phyloP scores from a whole-genome alignment of 2,888 invertebrate species.

The Callyntrura sp. region DNA sequence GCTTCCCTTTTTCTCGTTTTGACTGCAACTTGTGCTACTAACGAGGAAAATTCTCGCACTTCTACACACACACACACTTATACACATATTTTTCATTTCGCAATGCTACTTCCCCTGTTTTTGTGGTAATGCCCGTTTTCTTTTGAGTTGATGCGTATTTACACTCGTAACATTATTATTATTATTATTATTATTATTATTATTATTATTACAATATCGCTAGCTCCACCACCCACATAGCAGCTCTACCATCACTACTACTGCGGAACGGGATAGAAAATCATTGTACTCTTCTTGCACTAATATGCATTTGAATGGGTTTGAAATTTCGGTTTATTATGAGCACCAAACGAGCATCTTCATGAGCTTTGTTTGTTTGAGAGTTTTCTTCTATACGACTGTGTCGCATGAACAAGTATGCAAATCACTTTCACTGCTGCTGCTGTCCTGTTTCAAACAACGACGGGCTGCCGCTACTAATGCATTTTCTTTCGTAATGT shows the following conservation, averaged over 20 bases:
- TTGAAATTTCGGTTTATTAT: not conserved
- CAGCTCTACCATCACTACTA: not conserved
- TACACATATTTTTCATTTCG: conserved; percentile 18
- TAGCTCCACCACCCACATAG: not conserved
- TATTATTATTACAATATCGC: not conserved
- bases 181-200: not conserved
- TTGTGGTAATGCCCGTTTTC: conserved; percentile 26
- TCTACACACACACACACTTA: not conserved
- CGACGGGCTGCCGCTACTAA: not conserved
- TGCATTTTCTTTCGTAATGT: conserved; percentile 10
- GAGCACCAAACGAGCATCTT: not conserved
- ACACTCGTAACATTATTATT: not conserved
- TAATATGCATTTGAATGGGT: conserved; percentile 76
- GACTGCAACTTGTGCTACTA: conserved; percentile 40
- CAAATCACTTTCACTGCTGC: conserved; percentile 42
- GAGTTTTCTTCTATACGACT: not conserved
- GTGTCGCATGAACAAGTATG: not conserved
- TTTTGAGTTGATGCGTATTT: not conserved
- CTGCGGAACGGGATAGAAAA: conserved; percentile 10
- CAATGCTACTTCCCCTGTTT: not conserved
- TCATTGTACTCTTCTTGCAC: conserved; percentile 60
- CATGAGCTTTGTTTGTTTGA: not conserved
- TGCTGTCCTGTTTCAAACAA: not conserved
- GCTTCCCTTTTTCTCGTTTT: not conserved
- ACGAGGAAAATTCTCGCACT: conserved; percentile 29